Evolutionary conservation across 2,113 vertebrate species (phyloP).

Genomic region (Cygnus buccinator): DNA sequence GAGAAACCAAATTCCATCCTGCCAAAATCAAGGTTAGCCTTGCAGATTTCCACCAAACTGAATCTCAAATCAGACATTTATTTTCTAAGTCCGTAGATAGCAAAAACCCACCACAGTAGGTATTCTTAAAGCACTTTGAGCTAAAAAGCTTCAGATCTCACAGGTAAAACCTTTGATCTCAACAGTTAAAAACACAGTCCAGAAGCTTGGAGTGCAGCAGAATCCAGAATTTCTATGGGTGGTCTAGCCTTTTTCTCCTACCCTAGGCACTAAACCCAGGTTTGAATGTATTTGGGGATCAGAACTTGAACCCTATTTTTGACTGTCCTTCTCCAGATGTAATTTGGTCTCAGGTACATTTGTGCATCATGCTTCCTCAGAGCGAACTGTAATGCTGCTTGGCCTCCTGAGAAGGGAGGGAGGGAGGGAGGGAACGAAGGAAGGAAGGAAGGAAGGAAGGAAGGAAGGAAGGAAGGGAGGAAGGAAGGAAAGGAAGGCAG

Average conservation of each 20-base stretch:
- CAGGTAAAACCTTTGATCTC: not conserved
- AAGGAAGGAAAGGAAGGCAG: too few relatives aligned
- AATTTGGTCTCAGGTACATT: not conserved
- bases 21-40: not conserved
- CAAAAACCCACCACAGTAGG: not conserved
- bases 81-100: not conserved
- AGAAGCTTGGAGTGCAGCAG: not conserved
- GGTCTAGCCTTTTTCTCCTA: not conserved
- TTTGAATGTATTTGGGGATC: not conserved
- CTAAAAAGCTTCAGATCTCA: not conserved
- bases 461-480: too few relatives aligned
- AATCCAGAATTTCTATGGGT: not conserved
- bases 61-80: not conserved
- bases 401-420: not conserved
- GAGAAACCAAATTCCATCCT: not conserved
- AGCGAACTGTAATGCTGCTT: not conserved
- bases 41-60: not conserved
- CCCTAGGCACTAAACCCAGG: not conserved
- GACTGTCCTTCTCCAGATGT: not conserved
- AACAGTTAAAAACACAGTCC: not conserved
- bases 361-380: not conserved
- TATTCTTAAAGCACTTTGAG: not conserved
- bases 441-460: too few relatives aligned
- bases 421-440: too few relatives aligned
- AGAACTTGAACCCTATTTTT: not conserved